phyloP scores from a whole-genome alignment of 2,888 invertebrate genomes.

The Microchrysa polita region DNA sequence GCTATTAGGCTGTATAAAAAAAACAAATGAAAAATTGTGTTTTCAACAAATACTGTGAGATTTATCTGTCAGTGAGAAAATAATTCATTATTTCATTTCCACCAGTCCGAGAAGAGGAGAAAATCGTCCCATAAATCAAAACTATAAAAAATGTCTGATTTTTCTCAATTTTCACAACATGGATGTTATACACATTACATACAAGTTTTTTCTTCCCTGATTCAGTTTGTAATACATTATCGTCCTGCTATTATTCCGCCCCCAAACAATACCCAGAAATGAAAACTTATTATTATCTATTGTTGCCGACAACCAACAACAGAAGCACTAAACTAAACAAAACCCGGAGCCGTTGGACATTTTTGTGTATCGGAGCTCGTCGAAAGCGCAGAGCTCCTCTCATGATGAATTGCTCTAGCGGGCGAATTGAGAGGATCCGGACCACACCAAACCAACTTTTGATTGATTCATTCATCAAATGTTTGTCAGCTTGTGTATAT shows the following conservation, averaged over 20 bases:
- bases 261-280: not conserved
- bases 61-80: too few species aligned
- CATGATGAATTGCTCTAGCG: not conserved
- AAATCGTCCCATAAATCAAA: not conserved
- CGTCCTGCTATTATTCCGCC: too few species aligned
- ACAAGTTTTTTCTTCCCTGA: too few species aligned
- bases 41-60: too few species aligned
- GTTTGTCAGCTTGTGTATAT: not conserved
- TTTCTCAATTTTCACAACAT: too few species aligned
- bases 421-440: not conserved
- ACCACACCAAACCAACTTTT: not conserved
- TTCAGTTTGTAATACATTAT: too few species aligned
- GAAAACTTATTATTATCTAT: conserved; percentile 3
- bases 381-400: too few species aligned
- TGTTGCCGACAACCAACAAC: not conserved
- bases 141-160: not conserved
- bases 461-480: conserved; percentile 7
- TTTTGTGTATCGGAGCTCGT: not conserved
- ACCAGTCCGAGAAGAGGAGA: not conserved
- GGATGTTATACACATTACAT: too few species aligned
- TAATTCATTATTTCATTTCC: not conserved
- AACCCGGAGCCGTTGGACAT: not conserved
- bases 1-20: not conserved
- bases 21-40: not conserved
- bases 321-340: not conserved